Conservation (phyloP, 1,140 invertebrate species). For the Zeugodacus cucurbitae region DNA sequence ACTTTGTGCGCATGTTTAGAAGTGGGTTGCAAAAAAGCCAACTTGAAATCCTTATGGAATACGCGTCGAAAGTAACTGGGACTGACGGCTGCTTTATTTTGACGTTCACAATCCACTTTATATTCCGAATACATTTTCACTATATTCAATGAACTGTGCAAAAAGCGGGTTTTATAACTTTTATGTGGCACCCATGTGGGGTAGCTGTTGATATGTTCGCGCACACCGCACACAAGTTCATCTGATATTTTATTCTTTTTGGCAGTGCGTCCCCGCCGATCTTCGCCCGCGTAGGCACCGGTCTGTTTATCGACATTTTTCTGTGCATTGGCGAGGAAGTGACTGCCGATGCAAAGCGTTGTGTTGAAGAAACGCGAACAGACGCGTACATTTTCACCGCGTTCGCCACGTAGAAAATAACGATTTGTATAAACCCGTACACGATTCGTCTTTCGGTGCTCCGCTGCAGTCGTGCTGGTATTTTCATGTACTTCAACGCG, state of each 20-base stretch:
- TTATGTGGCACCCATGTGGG: conserved; percentile 43
- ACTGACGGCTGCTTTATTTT: neutral
- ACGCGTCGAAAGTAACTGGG: conserved; percentile 25
- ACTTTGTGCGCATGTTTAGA: conserved; percentile 40
- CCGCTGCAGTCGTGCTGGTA: conserved; percentile 1
- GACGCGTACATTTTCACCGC: conserved; percentile 43
- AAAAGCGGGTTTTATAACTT: conserved; percentile 38
- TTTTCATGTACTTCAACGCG: conserved; percentile 41
- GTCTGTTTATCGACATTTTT: conserved; percentile 40
- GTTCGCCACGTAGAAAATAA: conserved; percentile 37
- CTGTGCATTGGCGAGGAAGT: conserved; percentile 39
- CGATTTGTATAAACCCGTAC: conserved; percentile 24
- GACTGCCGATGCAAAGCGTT: conserved; percentile 26
- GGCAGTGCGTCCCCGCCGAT: conserved; percentile 12
- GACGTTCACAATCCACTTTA: conserved; percentile 24
- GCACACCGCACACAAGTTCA: conserved; percentile 12
- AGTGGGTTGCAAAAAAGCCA: conserved; percentile 16
- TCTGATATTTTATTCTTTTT: conserved; percentile 40
- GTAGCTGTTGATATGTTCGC: conserved; percentile 42
- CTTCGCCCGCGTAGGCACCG: conserved; percentile 39
- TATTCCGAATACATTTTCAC: conserved; percentile 43
- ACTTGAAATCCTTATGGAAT: conserved; percentile 43
- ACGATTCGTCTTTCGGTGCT: conserved; percentile 43
- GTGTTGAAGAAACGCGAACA: conserved; percentile 42
- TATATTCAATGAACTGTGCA: conserved; percentile 42